A percentile compares a stretch with the other conserved stretches of the same genome.
phyloP scores from a whole-genome alignment of 2,113 vertebrate species.

The Passer montanus region DNA sequence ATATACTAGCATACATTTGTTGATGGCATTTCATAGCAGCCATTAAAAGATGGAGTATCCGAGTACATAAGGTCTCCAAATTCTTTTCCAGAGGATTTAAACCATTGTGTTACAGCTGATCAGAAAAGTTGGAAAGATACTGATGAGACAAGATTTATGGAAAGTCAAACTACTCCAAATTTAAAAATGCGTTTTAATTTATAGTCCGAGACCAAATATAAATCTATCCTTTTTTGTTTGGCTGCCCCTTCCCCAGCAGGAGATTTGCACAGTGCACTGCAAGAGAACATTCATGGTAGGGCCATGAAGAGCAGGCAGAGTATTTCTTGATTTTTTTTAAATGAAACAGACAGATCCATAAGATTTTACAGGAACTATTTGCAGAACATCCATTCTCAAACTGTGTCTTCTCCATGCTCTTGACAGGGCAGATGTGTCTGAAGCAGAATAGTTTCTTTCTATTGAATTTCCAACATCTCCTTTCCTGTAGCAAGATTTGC shows the following conservation, averaged over 20 bases:
- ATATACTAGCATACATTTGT: not conserved
- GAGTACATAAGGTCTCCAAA: not conserved
- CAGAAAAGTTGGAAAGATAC: not conserved
- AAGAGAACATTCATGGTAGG: not conserved
- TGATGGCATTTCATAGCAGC: not conserved
- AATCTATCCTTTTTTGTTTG: not conserved
- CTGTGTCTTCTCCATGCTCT: not conserved
- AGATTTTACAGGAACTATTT: not conserved
- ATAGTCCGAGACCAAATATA: not conserved
- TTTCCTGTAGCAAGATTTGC: not conserved
- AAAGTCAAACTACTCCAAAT: slow-evolving; percentile 25
- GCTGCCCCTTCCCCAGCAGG: not conserved
- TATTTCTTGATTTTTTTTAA: not conserved
- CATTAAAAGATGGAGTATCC: not conserved
- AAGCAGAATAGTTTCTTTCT: not conserved
- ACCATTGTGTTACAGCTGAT: not conserved
- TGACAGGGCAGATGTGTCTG: not conserved
- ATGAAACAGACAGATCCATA: not conserved
- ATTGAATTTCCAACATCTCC: not conserved
- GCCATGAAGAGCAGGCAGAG: not conserved
- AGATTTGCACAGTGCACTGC: not conserved
- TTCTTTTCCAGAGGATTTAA: slow-evolving; percentile 19
- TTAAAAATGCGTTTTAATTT: slow-evolving; percentile 2
- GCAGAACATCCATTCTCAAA: not conserved
- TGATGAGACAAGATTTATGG: slow-evolving; percentile 1